Evolutionary conservation across 1,140 invertebrate species (phyloP), one percentile per base, ranked within the genome.

Genomic region (Conopomorpha cramerella): DNA sequence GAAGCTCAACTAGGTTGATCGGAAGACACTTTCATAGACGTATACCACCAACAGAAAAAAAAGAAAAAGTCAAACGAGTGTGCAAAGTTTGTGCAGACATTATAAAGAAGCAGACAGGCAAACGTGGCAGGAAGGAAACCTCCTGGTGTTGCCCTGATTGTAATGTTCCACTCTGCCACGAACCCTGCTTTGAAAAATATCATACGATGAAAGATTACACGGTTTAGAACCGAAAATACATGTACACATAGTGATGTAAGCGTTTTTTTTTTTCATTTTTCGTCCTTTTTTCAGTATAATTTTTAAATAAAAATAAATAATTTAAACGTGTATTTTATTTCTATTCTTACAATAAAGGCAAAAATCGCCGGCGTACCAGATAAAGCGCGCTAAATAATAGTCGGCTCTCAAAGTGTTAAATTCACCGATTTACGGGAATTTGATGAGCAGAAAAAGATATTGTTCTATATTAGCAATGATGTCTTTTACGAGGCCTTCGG

Each of bases 51-150:
- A 36, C 45, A 11, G 38, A 33, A 41, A 38, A 36, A 29, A 44
- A 48, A 23, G 4, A 6, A 12, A 35, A 36, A 16, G 29, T 39
- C 1, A 13, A 30, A 34, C 44, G 45, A 38, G 41, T 47, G 10
- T 51, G 48, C 29, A 51, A 51, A 44, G 48, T 47, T 36, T 47
- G 48, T 25, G 45, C 45, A 17, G 39, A 47, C 23, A 42, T 15
- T 30, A 30, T 17, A 16, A 51, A 45, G 33, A 42, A 44, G 15
- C 7, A 42, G 30, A 47, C 45, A 13, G 41, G 45, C n/a, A 51
- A 44, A 39, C 31, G 45, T 28, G 48, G 39, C 16, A 34, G 45
- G 19, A 51, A 51, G 23, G 45, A 50, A 31, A 50, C 44, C 12
- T 12, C 36, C n/a, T 50, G 36, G 34, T 44, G 39, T 30, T 44